Conservation (phyloP, 2,888 invertebrate species). For the Drosophila antonietae region DNA sequence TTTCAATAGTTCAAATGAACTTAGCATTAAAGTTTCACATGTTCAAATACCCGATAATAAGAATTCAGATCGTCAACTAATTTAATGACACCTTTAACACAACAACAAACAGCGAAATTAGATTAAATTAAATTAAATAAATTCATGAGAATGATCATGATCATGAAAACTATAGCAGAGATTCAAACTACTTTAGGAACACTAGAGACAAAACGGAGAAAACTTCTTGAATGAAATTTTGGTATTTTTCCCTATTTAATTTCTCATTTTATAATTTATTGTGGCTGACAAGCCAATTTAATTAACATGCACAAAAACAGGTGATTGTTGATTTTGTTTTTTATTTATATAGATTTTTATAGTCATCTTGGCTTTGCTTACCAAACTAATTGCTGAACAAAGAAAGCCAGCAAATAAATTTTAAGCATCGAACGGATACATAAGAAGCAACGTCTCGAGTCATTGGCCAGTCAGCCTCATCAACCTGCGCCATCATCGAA, state of each 20-base stretch:
- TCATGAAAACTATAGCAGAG: neutral
- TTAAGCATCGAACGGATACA: constrained; percentile 45
- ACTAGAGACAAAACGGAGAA: constrained; percentile 13
- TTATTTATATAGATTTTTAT: constrained; percentile 27
- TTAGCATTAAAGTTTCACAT: no score
- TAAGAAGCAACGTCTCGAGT: constrained; percentile 53
- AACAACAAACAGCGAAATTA: no score
- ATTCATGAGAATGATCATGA: no score
- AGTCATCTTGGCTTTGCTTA: constrained; percentile 55
- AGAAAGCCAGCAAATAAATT: constrained; percentile 67
- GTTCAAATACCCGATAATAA: no score
- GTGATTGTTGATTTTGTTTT: constrained; percentile 18
- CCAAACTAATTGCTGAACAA: constrained; percentile 59
- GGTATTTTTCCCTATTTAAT: neutral
- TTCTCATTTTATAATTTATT: neutral
- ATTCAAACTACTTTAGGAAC: constrained; percentile 6
- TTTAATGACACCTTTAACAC: no score
- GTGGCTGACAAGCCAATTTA: constrained; percentile 20
- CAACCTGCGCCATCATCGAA: constrained; percentile 56
- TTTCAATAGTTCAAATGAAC: no score
- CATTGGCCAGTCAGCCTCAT: constrained; percentile 47
- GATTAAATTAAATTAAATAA: neutral
- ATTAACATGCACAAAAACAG: constrained; percentile 49
- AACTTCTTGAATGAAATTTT: constrained; percentile 18
- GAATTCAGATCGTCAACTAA: neutral